Evolutionary conservation across 2,113 vertebrate species (phyloP).

Genomic region (Nematolebias whitei): DNA sequence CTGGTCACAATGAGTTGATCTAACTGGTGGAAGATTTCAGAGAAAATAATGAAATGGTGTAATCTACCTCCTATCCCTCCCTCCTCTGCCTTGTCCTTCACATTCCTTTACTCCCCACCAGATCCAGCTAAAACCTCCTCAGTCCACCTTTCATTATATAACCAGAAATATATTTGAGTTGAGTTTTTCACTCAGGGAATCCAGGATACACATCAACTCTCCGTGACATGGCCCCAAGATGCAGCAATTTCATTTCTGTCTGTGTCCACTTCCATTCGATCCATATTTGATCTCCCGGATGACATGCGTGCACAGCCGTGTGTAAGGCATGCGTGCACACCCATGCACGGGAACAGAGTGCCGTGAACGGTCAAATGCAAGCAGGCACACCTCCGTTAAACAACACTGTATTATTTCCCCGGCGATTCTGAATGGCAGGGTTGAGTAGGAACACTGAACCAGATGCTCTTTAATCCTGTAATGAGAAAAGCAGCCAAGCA

Average conservation of each 20-base stretch:
- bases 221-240: slow-evolving; percentile 55
- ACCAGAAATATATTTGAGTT: slow-evolving; percentile 69
- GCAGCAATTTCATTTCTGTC: slow-evolving; percentile 62
- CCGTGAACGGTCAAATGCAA: slow-evolving; percentile 3
- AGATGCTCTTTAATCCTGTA: slow-evolving; percentile 79
- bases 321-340: not conserved
- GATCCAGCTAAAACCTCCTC: slow-evolving; percentile 50
- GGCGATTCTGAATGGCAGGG: slow-evolving; percentile 62
- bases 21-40: too few relatives aligned
- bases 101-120: slow-evolving; percentile 28
- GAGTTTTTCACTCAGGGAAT: slow-evolving; percentile 48
- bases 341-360: slow-evolving; percentile 13
- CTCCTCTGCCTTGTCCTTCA: slow-evolving; percentile 4
- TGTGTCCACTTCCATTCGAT: slow-evolving; percentile 53
- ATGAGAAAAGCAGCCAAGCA: slow-evolving; percentile 74
- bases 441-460: slow-evolving; percentile 72
- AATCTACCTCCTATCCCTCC: too few relatives aligned
- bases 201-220: slow-evolving; percentile 52
- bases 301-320: slow-evolving; percentile 20
- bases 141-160: slow-evolving; percentile 68
- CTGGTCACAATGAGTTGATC: too few relatives aligned
- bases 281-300: slow-evolving; percentile 51
- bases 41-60: too few relatives aligned
- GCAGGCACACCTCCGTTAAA: slow-evolving; percentile 40
- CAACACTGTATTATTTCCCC: slow-evolving; percentile 69